Conservation (phyloP, 1,140 invertebrate species). For the Saccostrea echinata region DNA sequence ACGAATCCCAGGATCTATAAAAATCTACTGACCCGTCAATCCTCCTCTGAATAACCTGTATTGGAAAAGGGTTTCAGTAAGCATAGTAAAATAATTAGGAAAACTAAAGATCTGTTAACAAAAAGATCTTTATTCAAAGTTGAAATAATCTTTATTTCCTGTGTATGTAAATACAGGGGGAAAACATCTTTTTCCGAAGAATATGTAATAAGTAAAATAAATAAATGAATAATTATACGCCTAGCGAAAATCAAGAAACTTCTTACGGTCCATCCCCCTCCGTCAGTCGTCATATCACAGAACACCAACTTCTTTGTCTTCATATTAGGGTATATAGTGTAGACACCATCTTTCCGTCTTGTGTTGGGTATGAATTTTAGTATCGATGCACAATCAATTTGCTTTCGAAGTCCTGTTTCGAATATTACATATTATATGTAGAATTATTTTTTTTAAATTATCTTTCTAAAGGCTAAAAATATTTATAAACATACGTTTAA, state of each 20-base stretch:
- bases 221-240: too few species aligned
- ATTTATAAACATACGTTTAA: too few species aligned
- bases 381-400: neutral
- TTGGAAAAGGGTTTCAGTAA: too few species aligned
- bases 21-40: constrained; percentile 32
- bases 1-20: constrained; percentile 23
- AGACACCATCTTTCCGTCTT: neutral
- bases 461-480: too few species aligned
- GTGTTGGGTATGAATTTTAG: neutral
- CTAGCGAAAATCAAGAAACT: neutral
- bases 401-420: neutral
- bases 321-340: constrained; percentile 21
- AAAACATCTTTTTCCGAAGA: neutral
- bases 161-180: neutral
- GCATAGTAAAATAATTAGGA: too few species aligned
- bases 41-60: neutral
- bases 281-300: constrained; percentile 39
- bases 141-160: too few species aligned
- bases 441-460: too few species aligned
- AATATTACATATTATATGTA: too few species aligned
- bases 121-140: too few species aligned
- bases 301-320: neutral
- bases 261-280: constrained; percentile 42
- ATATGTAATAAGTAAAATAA: too few species aligned
- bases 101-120: too few species aligned